Conservation (phyloP, 1,140 invertebrate species). For the Lordiphosa mommai region DNA sequence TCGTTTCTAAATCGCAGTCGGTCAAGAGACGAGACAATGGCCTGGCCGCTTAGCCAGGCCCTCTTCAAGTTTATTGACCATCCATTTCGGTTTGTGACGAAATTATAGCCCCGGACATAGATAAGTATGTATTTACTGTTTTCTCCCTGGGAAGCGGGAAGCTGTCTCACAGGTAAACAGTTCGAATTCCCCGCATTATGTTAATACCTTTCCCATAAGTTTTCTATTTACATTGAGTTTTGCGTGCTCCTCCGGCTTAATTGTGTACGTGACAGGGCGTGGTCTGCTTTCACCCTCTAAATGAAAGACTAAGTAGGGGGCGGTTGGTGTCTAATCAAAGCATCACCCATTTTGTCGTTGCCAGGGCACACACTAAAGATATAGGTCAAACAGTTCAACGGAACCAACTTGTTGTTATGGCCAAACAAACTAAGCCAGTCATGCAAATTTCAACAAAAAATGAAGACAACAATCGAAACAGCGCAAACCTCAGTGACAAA, state of each 20-base stretch:
- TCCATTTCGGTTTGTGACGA: constrained; percentile 29
- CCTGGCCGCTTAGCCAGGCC: neutral
- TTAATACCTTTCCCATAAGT: constrained; percentile 18
- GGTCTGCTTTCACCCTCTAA: constrained; percentile 22
- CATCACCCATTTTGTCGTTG: neutral
- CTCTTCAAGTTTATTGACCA: constrained; percentile 43
- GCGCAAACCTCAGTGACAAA: too few species aligned
- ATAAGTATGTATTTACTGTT: neutral
- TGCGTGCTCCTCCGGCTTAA: constrained; percentile 37
- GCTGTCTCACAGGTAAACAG: constrained; percentile 2
- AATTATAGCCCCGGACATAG: constrained; percentile 3
- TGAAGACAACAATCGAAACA: too few species aligned
- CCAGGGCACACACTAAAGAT: too few species aligned
- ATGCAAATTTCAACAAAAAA: too few species aligned
- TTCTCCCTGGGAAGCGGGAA: constrained; percentile 18
- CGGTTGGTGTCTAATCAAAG: constrained; percentile 15
- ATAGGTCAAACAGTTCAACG: too few species aligned
- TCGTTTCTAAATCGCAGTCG: constrained; percentile 20
- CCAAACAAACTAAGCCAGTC: too few species aligned
- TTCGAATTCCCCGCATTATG: constrained; percentile 4
- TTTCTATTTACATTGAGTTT: constrained; percentile 48
- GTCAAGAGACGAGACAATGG: constrained; percentile 54
- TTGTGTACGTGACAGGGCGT: constrained; percentile 41
- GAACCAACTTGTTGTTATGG: too few species aligned
- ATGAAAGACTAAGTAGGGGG: too few species aligned